Evolutionary conservation across 2,797 vertebrate genomes (phyloP).

Genomic region (Betta splendens): DNA sequence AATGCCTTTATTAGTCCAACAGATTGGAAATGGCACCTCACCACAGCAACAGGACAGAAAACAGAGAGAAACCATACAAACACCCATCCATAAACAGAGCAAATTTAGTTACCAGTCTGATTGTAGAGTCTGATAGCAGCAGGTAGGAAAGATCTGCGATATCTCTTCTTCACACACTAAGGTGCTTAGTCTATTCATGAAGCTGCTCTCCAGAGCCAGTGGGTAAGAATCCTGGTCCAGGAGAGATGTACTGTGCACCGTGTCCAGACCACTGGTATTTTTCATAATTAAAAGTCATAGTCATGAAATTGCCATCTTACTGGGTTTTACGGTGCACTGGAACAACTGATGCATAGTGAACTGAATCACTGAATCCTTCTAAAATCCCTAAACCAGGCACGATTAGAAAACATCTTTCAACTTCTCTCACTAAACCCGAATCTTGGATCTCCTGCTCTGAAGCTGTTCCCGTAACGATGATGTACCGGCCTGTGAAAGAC

Average conservation of each 20-base stretch:
- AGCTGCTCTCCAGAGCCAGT: too few species aligned
- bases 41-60: too few species aligned
- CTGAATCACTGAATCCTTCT: not conserved
- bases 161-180: too few species aligned
- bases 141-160: too few species aligned
- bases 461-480: not conserved
- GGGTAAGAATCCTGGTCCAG: too few species aligned
- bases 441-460: not conserved
- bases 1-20: too few species aligned
- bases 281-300: conserved; percentile 1
- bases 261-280: conserved; percentile 10
- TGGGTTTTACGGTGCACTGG: not conserved
- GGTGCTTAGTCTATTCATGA: too few species aligned
- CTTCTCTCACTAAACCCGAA: not conserved
- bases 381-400: not conserved
- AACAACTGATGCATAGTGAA: not conserved
- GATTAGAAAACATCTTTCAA: not conserved
- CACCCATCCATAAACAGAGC: too few species aligned
- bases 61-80: too few species aligned
- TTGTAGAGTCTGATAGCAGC: too few species aligned
- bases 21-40: too few species aligned
- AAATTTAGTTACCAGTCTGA: too few species aligned
- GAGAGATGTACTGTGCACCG: conserved; percentile 3
- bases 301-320: not conserved
- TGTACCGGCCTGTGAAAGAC: not conserved